Evolutionary conservation across 2,888 invertebrate species (phyloP).

Genomic region (Drosophila neonasuta): DNA sequence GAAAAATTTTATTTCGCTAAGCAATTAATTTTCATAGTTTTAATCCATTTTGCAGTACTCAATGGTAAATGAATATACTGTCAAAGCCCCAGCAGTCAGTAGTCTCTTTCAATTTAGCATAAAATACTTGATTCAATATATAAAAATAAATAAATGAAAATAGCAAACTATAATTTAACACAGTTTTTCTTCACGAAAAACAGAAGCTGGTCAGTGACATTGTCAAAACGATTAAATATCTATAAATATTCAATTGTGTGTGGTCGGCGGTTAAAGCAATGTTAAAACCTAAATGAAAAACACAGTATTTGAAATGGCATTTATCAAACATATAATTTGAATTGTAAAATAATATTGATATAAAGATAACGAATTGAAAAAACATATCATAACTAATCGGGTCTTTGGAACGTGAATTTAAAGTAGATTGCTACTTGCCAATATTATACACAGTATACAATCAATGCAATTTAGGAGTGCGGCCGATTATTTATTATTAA

Average conservation of each 20-base stretch:
- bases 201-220: slow-evolving; percentile 28
- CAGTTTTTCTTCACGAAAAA: slow-evolving; percentile 22
- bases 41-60: too few relatives aligned
- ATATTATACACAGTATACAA: slow-evolving; percentile 48
- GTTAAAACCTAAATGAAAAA: slow-evolving; percentile 25
- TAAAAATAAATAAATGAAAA: slow-evolving; percentile 6
- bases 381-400: slow-evolving; percentile 34
- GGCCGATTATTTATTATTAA: too few relatives aligned
- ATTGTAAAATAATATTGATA: slow-evolving; percentile 75
- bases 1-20: too few relatives aligned
- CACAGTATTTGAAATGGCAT: slow-evolving; percentile 22
- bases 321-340: slow-evolving; percentile 62
- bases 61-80: too few relatives aligned
- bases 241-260: slow-evolving; percentile 9
- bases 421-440: background rate
- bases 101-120: too few relatives aligned
- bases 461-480: slow-evolving; percentile 5
- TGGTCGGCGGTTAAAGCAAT: slow-evolving; percentile 8
- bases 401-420: slow-evolving; percentile 7
- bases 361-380: slow-evolving; percentile 63
- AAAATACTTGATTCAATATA: too few relatives aligned
- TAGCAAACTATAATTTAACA: slow-evolving; percentile 40
- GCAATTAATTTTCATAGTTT: too few relatives aligned
- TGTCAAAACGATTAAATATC: slow-evolving; percentile 28
- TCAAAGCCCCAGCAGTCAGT: too few relatives aligned